Evolutionary conservation across 2,797 vertebrate genomes (phyloP), one percentile per base, ranked within the genome.

Genomic region (Luscinia luscinia): DNA sequence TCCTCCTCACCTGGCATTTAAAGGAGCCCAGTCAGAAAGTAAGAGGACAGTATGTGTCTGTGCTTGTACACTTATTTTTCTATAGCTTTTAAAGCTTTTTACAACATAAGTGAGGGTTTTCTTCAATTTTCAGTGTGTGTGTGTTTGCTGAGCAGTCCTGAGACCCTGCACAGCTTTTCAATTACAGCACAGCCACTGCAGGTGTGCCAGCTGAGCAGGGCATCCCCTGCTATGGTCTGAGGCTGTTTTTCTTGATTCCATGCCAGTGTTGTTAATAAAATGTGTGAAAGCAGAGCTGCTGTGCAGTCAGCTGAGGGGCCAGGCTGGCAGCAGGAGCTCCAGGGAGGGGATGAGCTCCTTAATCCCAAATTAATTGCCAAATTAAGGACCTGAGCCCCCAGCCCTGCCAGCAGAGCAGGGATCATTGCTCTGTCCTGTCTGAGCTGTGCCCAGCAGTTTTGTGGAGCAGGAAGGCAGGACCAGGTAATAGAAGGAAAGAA

Each of bases 371-470:
- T 27, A 14, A 7, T 38, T 38, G 13, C 38, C 38, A 38, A 38
- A 12, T 38, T 5, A 38, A 38, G 21, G 43, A 32, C 15, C 36
- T 66, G 68, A 85, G 52, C 72, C 79, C 27, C 8, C 36, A 22
- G 3, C 2, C n/a, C 38, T 32, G 22, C 49, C 43, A 32, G 24
- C 17, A 14, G 63, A 62, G 34, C 9, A 9, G 17, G 26, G 54
- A 36, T 36, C 0, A 2, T 57, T 62, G 24, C 40, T 40, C 0
- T 34, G 18, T 10, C 0, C 4, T 38, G 3, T 46, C 34, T 72
- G 27, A 10, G 40, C 8, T 73, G 72, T 36, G 49, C 4, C 9
- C 43, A 20, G 43, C 43, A 45, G 43, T 21, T 20, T 5, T 45
- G 19, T 45, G 43, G 43, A 45, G 43, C 43, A 45, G 43, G 19